Evolutionary conservation across 2,888 invertebrate species (phyloP), one percentile per base, ranked within the genome.

Genomic region (Cataglyphis livida): DNA sequence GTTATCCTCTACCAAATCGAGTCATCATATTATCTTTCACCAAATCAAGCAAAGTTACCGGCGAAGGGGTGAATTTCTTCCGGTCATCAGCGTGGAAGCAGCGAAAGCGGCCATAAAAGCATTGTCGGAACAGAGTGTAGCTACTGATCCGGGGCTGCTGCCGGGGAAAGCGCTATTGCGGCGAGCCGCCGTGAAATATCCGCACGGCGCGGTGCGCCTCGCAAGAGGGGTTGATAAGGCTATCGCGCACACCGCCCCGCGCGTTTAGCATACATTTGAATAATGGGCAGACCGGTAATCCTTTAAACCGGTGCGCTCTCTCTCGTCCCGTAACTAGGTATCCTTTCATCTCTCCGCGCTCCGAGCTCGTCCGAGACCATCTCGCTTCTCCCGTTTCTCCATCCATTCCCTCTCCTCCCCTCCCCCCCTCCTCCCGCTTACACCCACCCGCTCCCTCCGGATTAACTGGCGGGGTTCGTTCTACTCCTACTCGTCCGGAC

Each of bases 241-340:
- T 94, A 94, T 93, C 94, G 94, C 92, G 92, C 93, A 92, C 90
- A 90, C 83, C 89, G 89, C 90, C 89, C 89, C 86, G 89, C 89
- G 92, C 94, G 93, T 94, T 94, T 94, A 94, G 94, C 94, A 94
- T 94, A 94, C 92, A 94, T 94, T 94, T 94, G 94, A 94, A 94
- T 94, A 94, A 94, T 94, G 94, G 93, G 93, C 90, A 92, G 93
- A 92, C 92, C 91, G 93, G 93, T 94, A 94, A 94, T 94, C 94
- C 94, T 94, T 94, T 94, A 94, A 94, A 94, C 94, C 93, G 92
- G 85, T 85, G 91, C 88, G 92, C 92, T 92, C 93, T 92, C 93
- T 94, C 93, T 94, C 93, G 94, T 94, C 93, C 92, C 91, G 93
- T 93, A 92, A 93, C 93, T 93, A 94, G 93, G 93, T 94, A 94